These are phyloP conservation scores for Gadopsis marmoratus DNA, from an alignment of 2,797 vertebrate genomes.

Conservation along the genomic window DNA sequence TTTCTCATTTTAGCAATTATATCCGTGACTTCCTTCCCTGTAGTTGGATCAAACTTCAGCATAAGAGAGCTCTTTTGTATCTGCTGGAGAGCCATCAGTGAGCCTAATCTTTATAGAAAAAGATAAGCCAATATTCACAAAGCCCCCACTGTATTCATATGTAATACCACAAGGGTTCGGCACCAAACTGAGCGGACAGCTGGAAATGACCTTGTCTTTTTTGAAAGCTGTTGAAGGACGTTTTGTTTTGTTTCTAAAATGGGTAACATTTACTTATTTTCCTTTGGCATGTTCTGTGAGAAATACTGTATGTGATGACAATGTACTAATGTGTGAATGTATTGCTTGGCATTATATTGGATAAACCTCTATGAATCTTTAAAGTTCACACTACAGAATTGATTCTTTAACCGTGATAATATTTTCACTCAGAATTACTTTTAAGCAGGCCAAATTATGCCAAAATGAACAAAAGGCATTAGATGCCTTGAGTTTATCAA, in stretches of 20 bases:
- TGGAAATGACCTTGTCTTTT: constrained; percentile 29
- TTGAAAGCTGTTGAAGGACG: constrained; percentile 36
- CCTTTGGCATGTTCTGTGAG: constrained; percentile 4
- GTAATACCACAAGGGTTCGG: constrained; percentile 46
- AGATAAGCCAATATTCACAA: constrained; percentile 67
- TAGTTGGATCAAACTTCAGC: constrained; percentile 49
- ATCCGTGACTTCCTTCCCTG: constrained; percentile 58
- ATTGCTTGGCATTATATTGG: not conserved
- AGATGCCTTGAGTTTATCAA: constrained; percentile 17
- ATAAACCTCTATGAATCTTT: constrained; percentile 15
- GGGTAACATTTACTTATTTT: constrained; percentile 8
- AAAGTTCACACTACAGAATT: constrained; percentile 5
- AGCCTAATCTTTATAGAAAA: constrained; percentile 68
- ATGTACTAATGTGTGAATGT: constrained; percentile 7
- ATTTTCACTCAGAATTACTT: constrained; percentile 4
- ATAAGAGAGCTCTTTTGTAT: constrained; percentile 63
- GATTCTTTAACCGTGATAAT: constrained; percentile 8
- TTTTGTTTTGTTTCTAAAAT: constrained; percentile 26
- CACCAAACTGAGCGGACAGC: constrained; percentile 14
- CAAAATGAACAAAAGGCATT: constrained; percentile 36
- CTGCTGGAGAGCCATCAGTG: constrained; percentile 58
- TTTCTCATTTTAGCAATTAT: constrained; percentile 69
- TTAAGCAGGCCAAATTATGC: constrained; percentile 22
- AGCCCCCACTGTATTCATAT: constrained; percentile 48
- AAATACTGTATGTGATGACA: constrained; percentile 15